These are phyloP conservation scores for Gonioctena quinquepunctata DNA, from an alignment of 1,140 invertebrate genomes.

Conservation along the genomic window DNA sequence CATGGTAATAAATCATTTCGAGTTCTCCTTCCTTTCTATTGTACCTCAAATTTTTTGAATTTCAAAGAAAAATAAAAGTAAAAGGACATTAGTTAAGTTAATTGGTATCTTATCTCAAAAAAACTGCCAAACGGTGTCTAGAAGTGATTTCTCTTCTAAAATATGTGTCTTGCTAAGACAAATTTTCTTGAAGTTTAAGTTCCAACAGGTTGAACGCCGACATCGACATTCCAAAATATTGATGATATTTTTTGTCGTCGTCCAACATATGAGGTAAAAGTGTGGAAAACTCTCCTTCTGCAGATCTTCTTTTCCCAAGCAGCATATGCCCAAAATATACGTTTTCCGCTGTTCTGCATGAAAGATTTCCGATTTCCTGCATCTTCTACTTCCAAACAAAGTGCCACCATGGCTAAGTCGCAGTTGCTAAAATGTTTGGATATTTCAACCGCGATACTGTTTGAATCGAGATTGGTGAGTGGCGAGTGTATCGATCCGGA, in stretches of 20 bases:
- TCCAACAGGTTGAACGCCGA: constrained; percentile 19
- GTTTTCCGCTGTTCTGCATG: constrained; percentile 5
- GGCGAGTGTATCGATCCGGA: not conserved
- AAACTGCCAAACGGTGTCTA: constrained; percentile 22
- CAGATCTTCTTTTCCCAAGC: constrained; percentile 18
- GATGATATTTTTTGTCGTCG: constrained; percentile 13
- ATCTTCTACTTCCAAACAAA: constrained; percentile 19
- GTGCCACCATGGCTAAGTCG: not conserved
- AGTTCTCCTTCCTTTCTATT: not conserved
- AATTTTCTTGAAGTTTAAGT: constrained; percentile 17
- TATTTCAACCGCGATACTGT: not conserved
- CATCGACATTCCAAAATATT: constrained; percentile 10
- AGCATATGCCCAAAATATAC: constrained; percentile 18
- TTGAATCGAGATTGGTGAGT: not conserved
- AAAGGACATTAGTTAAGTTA: not conserved
- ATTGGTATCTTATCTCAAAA: constrained; percentile 31
- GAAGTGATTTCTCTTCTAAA: constrained; percentile 23
- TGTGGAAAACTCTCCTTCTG: constrained; percentile 24
- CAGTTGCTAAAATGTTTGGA: constrained; percentile 7
- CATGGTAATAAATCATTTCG: not conserved
- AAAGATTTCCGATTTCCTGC: not conserved
- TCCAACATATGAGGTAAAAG: constrained; percentile 17
- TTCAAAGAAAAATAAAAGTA: not conserved
- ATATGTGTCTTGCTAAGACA: constrained; percentile 21
- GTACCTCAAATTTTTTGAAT: not conserved